phyloP scores from a whole-genome alignment of 2,113 vertebrate species.

The Limanda limanda region DNA sequence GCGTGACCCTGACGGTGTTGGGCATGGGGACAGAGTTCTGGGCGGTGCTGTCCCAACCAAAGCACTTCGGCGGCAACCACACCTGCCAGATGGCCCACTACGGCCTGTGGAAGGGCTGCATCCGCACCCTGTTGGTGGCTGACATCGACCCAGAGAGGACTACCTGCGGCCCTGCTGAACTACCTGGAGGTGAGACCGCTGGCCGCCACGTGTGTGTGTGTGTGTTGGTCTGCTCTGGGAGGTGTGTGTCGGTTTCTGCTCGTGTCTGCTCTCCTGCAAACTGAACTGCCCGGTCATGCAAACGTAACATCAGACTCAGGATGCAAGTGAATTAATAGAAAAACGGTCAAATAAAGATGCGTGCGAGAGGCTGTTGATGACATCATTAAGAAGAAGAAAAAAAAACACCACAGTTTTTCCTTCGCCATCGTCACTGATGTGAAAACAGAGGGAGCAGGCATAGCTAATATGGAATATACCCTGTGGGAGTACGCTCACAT shows the following conservation, averaged over 20 bases:
- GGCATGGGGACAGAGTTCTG: slow-evolving; percentile 93
- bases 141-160: slow-evolving; percentile 84
- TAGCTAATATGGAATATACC: slow-evolving; percentile 42
- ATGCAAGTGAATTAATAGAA: slow-evolving; percentile 14
- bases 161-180: slow-evolving; percentile 87
- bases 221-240: slow-evolving; percentile 46
- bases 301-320: slow-evolving; percentile 2
- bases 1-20: slow-evolving; percentile 86
- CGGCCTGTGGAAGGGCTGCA: slow-evolving; percentile 91
- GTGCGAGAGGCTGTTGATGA: slow-evolving; percentile 15
- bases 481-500: slow-evolving; percentile 45
- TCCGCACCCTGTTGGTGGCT: slow-evolving; percentile 86
- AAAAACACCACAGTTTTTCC: slow-evolving; percentile 8
- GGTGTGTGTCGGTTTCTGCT: slow-evolving; percentile 43
- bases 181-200: slow-evolving; percentile 89
- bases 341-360: neutral
- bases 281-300: slow-evolving; percentile 17
- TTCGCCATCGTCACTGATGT: slow-evolving; percentile 30
- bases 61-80: slow-evolving; percentile 81
- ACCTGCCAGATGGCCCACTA: slow-evolving; percentile 88
- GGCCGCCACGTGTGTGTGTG: slow-evolving; percentile 64
- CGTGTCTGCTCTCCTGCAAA: slow-evolving; percentile 20
- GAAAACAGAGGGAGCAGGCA: slow-evolving; percentile 51
- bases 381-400: slow-evolving; percentile 24
- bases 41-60: slow-evolving; percentile 89